Evolutionary conservation across 2,888 invertebrate genomes (phyloP), one percentile per base, ranked within the genome.

Genomic region (Sesia bembeciformis): DNA sequence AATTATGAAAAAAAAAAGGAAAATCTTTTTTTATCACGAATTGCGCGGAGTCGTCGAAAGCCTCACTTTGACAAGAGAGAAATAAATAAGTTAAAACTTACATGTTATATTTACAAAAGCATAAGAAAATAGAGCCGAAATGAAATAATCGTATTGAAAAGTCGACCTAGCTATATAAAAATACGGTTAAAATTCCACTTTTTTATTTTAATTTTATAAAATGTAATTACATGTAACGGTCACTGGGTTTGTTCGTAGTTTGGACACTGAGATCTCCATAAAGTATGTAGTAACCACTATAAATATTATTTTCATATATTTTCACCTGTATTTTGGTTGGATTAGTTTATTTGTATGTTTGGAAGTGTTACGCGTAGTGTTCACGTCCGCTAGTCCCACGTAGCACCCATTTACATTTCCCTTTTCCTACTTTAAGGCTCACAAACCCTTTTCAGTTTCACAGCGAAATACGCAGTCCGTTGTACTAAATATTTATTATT

Each of bases 41-140:
- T 54, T 54, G 61, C 64, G 67, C 66, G 61, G 62, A 66, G 63
- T 63, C 55, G 63, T 65, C 66, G 64, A 60, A 58, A 64, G 65
- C 60, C 59, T 63, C 66, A 65, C 65, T 62, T 63, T 60, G 67
- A 66, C 63, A 68, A 70, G 73, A 74, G 74, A 68, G 73, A 74
- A 86, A 88, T 88, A 87, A 89, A 89, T 89, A 83, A 89, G 78
- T 89, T 84, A 87, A 75, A 76, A 70, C 72, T 72, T 86, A 83
- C 62, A 51, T 72, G 63, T 77, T 77, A 83, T 88, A 89, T 89
- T 84, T 89, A 89, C 88, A 89, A 86, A 84, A 86, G 84, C 81
- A 81, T 79, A 81, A 80, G 79, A 81, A 52, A 80, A 75, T 76
- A 77, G 78, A 76, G 81, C 74, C 75, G 74, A 83, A 83, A 81